Evolutionary conservation across 2,888 invertebrate genomes (phyloP).

Genomic region (Xylota sylvarum): DNA sequence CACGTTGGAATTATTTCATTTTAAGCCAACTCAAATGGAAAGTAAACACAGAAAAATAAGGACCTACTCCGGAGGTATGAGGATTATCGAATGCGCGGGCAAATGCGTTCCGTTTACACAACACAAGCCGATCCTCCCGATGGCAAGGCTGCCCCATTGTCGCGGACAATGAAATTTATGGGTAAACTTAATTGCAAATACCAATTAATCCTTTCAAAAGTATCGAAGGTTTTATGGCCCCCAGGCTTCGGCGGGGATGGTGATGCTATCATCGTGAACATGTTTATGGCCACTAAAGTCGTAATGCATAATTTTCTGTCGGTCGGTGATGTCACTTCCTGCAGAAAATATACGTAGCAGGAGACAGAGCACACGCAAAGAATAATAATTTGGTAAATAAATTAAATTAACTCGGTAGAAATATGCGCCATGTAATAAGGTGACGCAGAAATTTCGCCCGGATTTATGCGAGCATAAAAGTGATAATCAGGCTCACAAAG

Average conservation of each 20-base stretch:
- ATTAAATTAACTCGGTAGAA: constrained; percentile 66
- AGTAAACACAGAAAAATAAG: constrained; percentile 58
- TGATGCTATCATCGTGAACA: constrained; percentile 48
- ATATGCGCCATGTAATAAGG: constrained; percentile 33
- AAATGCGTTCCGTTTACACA: constrained; percentile 58
- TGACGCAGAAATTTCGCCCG: not conserved
- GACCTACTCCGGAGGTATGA: not conserved
- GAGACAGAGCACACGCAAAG: constrained; percentile 48
- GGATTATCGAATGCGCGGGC: constrained; percentile 59
- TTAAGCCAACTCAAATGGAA: constrained; percentile 74
- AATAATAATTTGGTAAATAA: constrained; percentile 73
- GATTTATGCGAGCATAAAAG: constrained; percentile 62
- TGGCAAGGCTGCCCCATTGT: constrained; percentile 70
- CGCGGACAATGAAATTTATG: constrained; percentile 71
- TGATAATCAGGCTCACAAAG: constrained; percentile 42
- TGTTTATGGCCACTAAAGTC: constrained; percentile 75
- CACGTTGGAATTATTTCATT: constrained; percentile 67
- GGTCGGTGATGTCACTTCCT: constrained; percentile 61
- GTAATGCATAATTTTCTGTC: constrained; percentile 73
- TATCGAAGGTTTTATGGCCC: constrained; percentile 70
- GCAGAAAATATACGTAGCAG: constrained; percentile 2
- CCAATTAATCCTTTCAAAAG: constrained; percentile 76
- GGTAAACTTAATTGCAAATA: constrained; percentile 75
- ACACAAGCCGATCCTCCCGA: constrained; percentile 27
- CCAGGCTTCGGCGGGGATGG: not conserved